Evolutionary conservation across 2,888 invertebrate genomes (phyloP), one percentile per base, ranked within the genome.

Genomic region (Acleris cristana): DNA sequence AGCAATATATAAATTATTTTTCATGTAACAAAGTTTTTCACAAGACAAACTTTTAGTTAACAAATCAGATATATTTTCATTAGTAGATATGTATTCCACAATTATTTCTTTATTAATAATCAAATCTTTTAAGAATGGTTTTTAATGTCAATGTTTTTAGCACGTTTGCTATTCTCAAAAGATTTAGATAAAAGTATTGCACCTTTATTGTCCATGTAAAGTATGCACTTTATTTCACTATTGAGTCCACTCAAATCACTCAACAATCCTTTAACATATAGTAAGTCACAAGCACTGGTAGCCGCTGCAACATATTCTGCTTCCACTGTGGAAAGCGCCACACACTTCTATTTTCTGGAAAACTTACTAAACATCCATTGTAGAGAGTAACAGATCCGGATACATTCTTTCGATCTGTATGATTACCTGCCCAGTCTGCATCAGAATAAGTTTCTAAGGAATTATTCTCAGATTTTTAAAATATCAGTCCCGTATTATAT

Each of bases 281-380:
- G 3, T 10, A 60, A 34, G 8, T 60, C 60, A 51, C 60, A 51
- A 19, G 51, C 60, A 60, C 60, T 60, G 3, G 51, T 12, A 18
- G 60, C 49, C 5, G 51, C 60, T n/a, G 60, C 49, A 3, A 60
- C 34, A 51, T 60, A 60, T 34, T 60, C 60, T 18, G 60, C 60
- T 18, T 60, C 60, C 30, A 30, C 51, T 18, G 60, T 60, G 1
- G 60, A 60, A 3, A 60, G 34, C 3, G 60, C 26, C 3, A 60
- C 60, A 51, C 60, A 60, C 3, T 10, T 34, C 21, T 60, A 51
- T 30, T 60, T 60, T 23, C 60, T 60, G 5, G 60, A 51, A 18
- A 63, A 26, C 63, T 55, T 6, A 55, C 52, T 23, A 23, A 16
- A 52, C 52, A 52, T 21, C 52, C 52, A 23, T 52, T 52, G 16